Percentiles rank a stretch among this genome's conserved stretches.
phyloP scores from a whole-genome alignment of 35 echinoderm and acorn worm species.

The Lytechinus variegatus region DNA sequence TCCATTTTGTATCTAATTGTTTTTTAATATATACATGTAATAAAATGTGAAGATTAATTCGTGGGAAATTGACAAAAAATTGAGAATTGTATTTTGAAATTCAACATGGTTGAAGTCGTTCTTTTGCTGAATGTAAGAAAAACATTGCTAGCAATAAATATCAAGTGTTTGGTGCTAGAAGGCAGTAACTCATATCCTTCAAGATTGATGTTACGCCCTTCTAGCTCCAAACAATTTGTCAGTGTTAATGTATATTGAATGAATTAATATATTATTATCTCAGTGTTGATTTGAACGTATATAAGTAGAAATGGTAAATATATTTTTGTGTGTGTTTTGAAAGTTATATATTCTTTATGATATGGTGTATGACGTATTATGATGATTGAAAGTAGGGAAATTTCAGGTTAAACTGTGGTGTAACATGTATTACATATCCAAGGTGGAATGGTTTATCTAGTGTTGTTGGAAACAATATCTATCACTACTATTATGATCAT shows the following conservation, averaged over 20 bases:
- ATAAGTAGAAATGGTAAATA: background rate
- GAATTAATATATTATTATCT: background rate
- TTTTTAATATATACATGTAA: background rate
- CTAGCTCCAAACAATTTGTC: background rate
- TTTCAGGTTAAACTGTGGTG: background rate
- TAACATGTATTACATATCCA: background rate
- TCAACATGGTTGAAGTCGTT: background rate
- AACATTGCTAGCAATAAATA: background rate
- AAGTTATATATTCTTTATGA: background rate
- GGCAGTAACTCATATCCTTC: no score
- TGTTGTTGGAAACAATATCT: background rate
- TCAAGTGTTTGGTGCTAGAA: background rate
- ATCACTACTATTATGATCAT: no score
- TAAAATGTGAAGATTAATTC: background rate
- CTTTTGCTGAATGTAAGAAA: background rate
- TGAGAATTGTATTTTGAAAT: background rate
- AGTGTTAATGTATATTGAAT: background rate
- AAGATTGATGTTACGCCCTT: no score
- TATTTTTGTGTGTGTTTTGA: background rate
- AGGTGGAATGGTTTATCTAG: background rate
- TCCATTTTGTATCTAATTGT: background rate
- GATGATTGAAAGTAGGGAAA: background rate
- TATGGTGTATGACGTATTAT: background rate
- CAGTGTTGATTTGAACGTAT: background rate
- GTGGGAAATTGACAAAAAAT: background rate